Evolutionary conservation across 1,140 invertebrate genomes (phyloP).

Genomic region (Magallana gigas): DNA sequence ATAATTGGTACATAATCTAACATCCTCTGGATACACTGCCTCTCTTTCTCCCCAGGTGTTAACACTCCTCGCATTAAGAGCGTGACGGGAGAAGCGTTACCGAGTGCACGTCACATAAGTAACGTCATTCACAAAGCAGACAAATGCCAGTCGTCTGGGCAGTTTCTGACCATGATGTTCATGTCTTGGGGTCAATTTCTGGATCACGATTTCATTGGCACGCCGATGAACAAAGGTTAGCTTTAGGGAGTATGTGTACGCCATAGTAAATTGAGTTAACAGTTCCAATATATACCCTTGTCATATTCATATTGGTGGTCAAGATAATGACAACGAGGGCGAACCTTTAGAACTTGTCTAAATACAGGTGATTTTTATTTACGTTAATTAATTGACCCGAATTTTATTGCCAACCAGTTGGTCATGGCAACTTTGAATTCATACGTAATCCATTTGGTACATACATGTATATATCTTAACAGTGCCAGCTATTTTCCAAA

Average conservation of each 20-base stretch:
- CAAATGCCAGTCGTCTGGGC: conserved; percentile 13
- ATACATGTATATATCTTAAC: too few relatives aligned
- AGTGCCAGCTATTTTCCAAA: too few relatives aligned
- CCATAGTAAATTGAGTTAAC: too few relatives aligned
- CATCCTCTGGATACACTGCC: neutral
- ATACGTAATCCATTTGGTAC: too few relatives aligned
- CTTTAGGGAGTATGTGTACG: neutral
- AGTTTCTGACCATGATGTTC: conserved; percentile 82
- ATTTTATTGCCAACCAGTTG: too few relatives aligned
- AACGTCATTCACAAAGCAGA: conserved; percentile 53
- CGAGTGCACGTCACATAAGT: conserved; percentile 58
- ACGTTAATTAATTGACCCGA: too few relatives aligned
- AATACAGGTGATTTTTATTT: neutral
- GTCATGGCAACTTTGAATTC: too few relatives aligned
- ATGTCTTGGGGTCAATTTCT: conserved; percentile 99
- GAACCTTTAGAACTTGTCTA: neutral
- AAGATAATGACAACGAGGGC: neutral
- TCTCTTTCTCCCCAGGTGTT: conserved; percentile 32
- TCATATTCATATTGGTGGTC: too few relatives aligned
- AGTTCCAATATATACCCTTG: too few relatives aligned
- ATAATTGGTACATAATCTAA: neutral
- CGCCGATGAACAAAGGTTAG: conserved; percentile 63
- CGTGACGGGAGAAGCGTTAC: conserved; percentile 46
- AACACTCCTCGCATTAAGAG: conserved; percentile 49
- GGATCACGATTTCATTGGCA: conserved; percentile 90